A percentile compares a stretch with the other conserved stretches of the same genome.
Conservation (phyloP, 2,888 invertebrate species). For the Eurois occulta region DNA sequence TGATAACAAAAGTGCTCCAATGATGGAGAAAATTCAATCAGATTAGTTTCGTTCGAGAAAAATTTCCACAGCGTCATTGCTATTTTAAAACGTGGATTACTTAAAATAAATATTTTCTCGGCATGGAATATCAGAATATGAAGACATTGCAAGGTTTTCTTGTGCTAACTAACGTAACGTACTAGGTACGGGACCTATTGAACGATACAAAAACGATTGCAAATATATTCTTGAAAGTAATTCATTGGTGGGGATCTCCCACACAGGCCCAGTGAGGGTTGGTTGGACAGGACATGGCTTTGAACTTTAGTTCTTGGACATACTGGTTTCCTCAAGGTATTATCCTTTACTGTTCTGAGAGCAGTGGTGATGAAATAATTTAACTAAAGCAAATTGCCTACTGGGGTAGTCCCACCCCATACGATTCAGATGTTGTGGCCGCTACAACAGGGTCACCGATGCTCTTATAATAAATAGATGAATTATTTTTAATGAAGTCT, state of each 20-base stretch:
- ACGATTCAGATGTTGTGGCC: too few species aligned
- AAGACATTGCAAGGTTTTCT: neutral
- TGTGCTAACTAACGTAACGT: neutral
- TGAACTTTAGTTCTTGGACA: neutral
- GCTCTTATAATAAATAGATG: too few species aligned
- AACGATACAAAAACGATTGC: neutral
- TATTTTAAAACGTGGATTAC: conserved; percentile 8
- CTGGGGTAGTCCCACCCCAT: neutral
- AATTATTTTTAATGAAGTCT: too few species aligned
- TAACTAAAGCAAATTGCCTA: neutral
- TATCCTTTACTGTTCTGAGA: neutral
- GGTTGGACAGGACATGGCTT: neutral
- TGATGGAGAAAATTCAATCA: conserved; percentile 22
- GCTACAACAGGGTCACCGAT: too few species aligned
- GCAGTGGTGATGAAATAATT: neutral
- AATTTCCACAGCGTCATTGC: neutral
- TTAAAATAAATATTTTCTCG: neutral
- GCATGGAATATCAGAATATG: neutral
- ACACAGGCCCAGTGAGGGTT: neutral
- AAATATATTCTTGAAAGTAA: neutral
- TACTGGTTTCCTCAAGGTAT: neutral
- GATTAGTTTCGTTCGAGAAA: conserved; percentile 8
- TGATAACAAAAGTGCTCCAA: conserved; percentile 1
- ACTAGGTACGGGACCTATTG: neutral
- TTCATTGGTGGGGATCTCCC: neutral